Evolutionary conservation across 2,797 vertebrate species (phyloP), one percentile per base, ranked within the genome.

Genomic region (Apodemus agrarius): DNA sequence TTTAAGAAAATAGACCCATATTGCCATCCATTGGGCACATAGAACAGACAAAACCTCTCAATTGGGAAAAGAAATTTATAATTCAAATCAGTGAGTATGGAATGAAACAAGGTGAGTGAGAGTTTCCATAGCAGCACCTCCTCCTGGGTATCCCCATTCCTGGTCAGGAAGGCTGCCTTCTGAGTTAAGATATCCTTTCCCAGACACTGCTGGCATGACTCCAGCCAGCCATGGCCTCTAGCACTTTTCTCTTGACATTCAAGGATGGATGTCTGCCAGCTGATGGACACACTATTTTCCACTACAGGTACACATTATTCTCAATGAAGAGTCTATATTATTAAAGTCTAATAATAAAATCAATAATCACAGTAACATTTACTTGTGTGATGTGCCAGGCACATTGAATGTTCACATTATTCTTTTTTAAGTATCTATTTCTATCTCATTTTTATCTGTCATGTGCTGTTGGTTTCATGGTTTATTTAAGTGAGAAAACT

Each of bases 341-440:
- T 90, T 96, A 94, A 96, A 95, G 79, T 93, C 91, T 80, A 94
- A 93, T 94, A 95, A 94, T 81, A 85, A 89, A 96, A 95, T 95
- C 84, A 97, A 89, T 93, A 91, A 93, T 94, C 72, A n/a, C 0
- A 82, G 65, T 76, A 54, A 89, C 74, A 61, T 95, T 97, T 95
- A 93, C 76, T 90, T 95, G 87, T 95, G 87, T 61, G 59, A 87
- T 74, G 13, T 63, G 81, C 74, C 10, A 75, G 96, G 79, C 75
- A 57, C 93, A 91, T 95, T 84, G 92, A 95, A 95, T 74, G 81
- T 84, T 76, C 26, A 90, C 69, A 90, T 89, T 89, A 94, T 94
- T n/a, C 72, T 90, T 78, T 92, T 91, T 74, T 78, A 89, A 87
- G 2, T 88, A 74, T 84, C 89, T 94, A 93, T 82, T n/a, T 95